Percentiles rank a stretch among this genome's conserved stretches.
These are phyloP conservation scores for Rhinoraja longicauda DNA, from an alignment of 2,797 vertebrate genomes.

Conservation along the genomic window DNA sequence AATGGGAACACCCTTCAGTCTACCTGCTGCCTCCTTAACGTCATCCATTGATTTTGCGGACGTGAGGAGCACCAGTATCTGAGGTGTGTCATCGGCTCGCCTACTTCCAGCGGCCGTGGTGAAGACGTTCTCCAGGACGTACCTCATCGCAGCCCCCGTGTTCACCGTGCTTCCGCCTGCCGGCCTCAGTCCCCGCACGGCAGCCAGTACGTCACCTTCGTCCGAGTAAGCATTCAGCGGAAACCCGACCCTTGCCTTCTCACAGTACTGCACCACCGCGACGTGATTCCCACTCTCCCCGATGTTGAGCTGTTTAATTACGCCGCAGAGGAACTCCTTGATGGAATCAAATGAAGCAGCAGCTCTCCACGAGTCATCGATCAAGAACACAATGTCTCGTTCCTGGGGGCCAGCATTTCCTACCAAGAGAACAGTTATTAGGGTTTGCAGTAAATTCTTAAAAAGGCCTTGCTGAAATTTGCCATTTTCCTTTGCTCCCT, in stretches of 20 bases:
- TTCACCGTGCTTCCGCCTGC: constrained; percentile 26
- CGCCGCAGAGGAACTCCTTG: neutral
- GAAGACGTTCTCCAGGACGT: constrained; percentile 23
- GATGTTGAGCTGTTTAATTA: constrained; percentile 12
- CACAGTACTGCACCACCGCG: constrained; percentile 34
- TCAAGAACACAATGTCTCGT: constrained; percentile 38
- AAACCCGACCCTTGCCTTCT: constrained; percentile 1
- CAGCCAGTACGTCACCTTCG: neutral
- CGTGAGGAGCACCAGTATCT: constrained; percentile 33
- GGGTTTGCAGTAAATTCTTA: neutral
- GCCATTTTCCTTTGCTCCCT: neutral
- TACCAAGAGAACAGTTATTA: neutral
- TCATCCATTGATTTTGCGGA: constrained; percentile 7
- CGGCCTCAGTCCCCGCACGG: neutral
- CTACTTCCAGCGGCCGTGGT: neutral
- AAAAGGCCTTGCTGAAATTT: neutral
- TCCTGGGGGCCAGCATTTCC: neutral
- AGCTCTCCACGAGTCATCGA: constrained; percentile 1
- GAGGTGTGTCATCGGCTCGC: neutral
- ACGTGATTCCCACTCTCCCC: constrained; percentile 3
- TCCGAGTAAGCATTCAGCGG: constrained; percentile 9
- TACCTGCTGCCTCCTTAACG: constrained; percentile 4
- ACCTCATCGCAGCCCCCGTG: neutral
- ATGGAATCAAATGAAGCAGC: neutral
- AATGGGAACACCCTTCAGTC: neutral